Conservation (phyloP, 2,113 vertebrate species). For the Progne subis region DNA sequence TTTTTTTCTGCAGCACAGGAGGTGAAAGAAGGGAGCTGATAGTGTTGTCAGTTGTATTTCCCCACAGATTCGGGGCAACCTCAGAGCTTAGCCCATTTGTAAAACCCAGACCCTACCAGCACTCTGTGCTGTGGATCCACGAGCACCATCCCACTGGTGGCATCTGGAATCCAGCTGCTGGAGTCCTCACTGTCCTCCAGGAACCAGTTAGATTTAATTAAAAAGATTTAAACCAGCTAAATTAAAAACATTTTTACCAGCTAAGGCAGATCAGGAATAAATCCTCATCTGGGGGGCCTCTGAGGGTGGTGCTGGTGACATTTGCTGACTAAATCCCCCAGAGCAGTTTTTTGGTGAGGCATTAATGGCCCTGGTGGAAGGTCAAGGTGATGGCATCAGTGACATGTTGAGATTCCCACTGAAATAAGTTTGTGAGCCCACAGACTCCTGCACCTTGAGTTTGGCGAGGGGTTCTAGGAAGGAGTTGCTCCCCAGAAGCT, state of each 20-base stretch:
- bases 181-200: neutral
- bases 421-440: neutral
- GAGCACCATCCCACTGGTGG: neutral
- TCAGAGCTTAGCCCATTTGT: neutral
- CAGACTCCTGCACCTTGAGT: neutral
- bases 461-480: neutral
- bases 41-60: neutral
- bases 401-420: neutral
- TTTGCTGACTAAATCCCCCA: neutral
- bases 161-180: neutral
- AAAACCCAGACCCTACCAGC: neutral
- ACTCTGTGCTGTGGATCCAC: accelerated
- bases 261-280: neutral
- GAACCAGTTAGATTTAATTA: neutral
- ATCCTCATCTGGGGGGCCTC: neutral
- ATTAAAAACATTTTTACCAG: neutral
- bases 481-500: neutral
- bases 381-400: neutral
- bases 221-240: neutral
- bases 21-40: neutral
- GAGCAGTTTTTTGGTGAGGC: neutral
- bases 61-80: neutral
- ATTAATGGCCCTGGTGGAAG: neutral
- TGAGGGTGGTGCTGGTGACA: neutral
- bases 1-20: neutral